Conservation (phyloP, 2,797 vertebrate species). For the Enteromius argenteus region DNA sequence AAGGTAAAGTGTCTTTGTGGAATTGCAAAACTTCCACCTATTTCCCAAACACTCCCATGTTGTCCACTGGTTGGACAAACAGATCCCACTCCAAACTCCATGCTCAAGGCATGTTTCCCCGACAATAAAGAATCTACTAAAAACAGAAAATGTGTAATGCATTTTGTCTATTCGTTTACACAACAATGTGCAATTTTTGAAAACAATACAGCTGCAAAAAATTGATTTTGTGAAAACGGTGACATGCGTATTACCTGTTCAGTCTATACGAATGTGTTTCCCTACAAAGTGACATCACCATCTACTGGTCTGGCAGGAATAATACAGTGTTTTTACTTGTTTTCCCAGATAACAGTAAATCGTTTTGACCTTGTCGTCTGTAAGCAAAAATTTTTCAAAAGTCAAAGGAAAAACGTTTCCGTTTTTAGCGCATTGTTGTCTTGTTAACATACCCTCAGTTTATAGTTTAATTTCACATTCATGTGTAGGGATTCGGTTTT, state of each 20-base stretch:
- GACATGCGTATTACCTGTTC: neutral
- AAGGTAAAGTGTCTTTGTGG: neutral
- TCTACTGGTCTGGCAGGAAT: neutral
- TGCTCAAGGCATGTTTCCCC: neutral
- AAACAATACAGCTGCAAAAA: neutral
- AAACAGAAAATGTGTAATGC: neutral
- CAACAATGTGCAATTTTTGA: neutral
- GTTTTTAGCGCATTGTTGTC: neutral
- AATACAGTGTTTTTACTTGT: neutral
- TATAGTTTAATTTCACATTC: neutral
- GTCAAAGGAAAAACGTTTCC: neutral
- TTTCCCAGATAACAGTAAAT: neutral
- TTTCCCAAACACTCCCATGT: neutral
- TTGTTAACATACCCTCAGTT: neutral
- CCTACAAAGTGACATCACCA: neutral
- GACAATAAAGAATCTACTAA: neutral
- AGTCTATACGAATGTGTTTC: neutral
- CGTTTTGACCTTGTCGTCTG: neutral
- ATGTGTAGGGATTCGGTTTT: neutral
- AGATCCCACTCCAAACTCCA: neutral
- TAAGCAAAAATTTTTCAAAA: neutral
- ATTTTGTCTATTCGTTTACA: neutral
- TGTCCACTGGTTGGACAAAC: neutral
- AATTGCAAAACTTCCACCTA: neutral
- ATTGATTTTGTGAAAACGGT: neutral